These are phyloP conservation scores for Sebastes baramenuke DNA, from an alignment of 2,797 vertebrate species.

Conservation along the genomic window DNA sequence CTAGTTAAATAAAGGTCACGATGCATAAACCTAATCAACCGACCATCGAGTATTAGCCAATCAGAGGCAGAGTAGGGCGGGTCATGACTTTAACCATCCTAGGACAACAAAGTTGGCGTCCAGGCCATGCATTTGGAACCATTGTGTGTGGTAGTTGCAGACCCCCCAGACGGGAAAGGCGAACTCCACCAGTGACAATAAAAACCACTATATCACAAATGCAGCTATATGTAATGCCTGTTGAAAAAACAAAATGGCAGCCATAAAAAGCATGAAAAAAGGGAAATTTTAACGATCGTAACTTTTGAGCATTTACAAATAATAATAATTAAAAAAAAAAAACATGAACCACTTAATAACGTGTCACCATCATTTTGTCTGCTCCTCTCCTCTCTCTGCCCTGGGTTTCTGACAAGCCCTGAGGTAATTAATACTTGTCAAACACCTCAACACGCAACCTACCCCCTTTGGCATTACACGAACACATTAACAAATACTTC, in stretches of 20 bases:
- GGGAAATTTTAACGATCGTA: background rate
- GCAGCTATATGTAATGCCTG: background rate
- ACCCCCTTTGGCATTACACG: conserved; percentile 16
- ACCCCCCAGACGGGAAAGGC: background rate
- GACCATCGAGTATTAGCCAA: too few relatives aligned
- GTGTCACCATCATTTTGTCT: conserved; percentile 14
- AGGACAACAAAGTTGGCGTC: too few relatives aligned
- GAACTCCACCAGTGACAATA: background rate
- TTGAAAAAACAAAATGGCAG: background rate
- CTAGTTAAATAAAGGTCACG: too few relatives aligned
- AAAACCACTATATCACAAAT: background rate
- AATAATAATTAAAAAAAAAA: background rate
- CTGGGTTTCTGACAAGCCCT: conserved; percentile 34
- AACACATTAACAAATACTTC: conserved; percentile 61
- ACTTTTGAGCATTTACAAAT: background rate
- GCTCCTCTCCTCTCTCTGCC: conserved; percentile 5
- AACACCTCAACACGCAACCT: conserved; percentile 40
- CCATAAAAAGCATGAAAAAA: background rate
- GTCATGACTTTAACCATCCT: too few relatives aligned
- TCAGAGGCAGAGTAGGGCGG: too few relatives aligned
- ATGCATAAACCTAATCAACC: too few relatives aligned
- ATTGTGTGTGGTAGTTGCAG: background rate
- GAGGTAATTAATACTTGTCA: conserved; percentile 86
- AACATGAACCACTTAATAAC: conserved; percentile 2
- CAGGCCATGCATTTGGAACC: background rate